phyloP scores from a whole-genome alignment of 2,888 invertebrate genomes.

The Polietes domitor region DNA sequence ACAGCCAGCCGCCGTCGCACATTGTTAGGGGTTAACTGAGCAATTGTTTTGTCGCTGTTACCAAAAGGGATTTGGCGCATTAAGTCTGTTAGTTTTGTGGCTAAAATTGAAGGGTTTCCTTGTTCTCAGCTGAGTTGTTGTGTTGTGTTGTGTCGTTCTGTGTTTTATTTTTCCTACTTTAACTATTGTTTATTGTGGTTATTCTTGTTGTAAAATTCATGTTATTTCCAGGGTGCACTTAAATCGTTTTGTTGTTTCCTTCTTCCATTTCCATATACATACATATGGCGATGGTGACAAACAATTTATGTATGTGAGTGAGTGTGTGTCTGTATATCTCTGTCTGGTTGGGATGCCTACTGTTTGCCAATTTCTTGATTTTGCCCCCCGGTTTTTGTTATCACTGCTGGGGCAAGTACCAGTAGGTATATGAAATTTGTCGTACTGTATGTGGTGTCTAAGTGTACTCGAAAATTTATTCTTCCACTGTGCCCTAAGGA shows the following conservation, averaged over 20 bases:
- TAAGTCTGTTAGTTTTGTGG: constrained; percentile 22
- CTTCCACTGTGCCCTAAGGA: background rate
- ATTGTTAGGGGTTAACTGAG: background rate
- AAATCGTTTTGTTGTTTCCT: constrained; percentile 38
- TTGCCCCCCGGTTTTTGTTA: background rate
- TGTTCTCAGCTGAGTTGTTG: background rate
- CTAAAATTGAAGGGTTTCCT: constrained; percentile 28
- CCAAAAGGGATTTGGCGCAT: background rate
- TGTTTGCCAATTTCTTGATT: background rate
- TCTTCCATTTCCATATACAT: too few relatives aligned
- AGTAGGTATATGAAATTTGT: background rate
- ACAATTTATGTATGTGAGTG: background rate
- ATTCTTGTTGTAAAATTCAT: constrained; percentile 20
- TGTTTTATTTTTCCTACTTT: constrained; percentile 1
- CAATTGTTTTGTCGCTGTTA: background rate
- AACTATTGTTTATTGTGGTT: constrained; percentile 24
- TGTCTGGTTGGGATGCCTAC: background rate
- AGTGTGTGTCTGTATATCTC: too few relatives aligned
- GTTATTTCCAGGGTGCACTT: constrained; percentile 11
- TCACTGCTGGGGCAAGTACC: background rate
- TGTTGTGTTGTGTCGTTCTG: background rate
- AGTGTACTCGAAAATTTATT: background rate
- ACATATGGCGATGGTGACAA: too few relatives aligned
- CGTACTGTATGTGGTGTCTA: background rate
- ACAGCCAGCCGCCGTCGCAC: background rate